Evolutionary conservation across 2,888 invertebrate species (phyloP).

Genomic region (Scotopteryx bipunctaria): DNA sequence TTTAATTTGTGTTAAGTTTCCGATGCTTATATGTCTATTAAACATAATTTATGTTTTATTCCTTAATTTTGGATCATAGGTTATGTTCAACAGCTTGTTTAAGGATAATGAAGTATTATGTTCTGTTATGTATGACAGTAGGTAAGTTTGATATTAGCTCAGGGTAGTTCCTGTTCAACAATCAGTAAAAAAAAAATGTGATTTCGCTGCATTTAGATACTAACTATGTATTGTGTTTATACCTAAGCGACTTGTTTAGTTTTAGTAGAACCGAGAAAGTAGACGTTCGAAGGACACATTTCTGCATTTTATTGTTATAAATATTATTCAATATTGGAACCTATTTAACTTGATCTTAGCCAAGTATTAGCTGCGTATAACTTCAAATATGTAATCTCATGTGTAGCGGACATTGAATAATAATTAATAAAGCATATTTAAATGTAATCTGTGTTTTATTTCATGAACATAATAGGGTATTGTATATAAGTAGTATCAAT

Average conservation of each 20-base stretch:
- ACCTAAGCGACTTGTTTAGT: constrained; percentile 1
- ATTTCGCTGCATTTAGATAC: constrained; percentile 23
- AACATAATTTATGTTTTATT: too few species aligned
- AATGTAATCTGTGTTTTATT: constrained; percentile 14
- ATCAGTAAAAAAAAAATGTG: constrained; percentile 8
- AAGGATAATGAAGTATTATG: too few species aligned
- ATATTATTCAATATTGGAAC: constrained; percentile 4
- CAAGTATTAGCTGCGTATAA: neutral
- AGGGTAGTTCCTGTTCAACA: neutral
- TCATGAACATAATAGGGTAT: neutral
- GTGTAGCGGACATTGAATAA: constrained; percentile 18
- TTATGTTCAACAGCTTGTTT: too few species aligned
- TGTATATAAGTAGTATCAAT: neutral
- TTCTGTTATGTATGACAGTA: too few species aligned
- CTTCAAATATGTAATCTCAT: constrained; percentile 11
- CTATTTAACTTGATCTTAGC: neutral
- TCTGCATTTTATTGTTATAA: constrained; percentile 2
- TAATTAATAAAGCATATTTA: constrained; percentile 10
- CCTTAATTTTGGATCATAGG: too few species aligned
- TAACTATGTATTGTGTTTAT: constrained; percentile 2
- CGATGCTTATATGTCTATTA: too few species aligned
- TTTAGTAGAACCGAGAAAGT: constrained; percentile 2
- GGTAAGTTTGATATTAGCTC: too few species aligned
- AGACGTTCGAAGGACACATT: neutral
- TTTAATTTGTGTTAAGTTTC: neutral